Evolutionary conservation across 1,140 invertebrate species (phyloP).

Genomic region (Diabrotica virgifera): DNA sequence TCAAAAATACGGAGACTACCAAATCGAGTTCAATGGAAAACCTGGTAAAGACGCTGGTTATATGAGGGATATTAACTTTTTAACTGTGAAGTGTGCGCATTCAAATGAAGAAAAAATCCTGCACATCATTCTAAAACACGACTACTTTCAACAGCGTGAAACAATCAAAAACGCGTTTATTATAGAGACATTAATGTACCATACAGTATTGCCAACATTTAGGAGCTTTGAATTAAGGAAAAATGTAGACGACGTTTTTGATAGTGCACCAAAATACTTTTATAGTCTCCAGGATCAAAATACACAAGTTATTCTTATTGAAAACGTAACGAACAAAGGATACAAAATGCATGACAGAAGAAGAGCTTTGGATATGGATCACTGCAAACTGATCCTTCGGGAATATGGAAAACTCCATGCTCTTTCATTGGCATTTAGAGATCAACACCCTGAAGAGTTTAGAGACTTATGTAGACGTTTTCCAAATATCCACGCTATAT

Average conservation of each 20-base stretch:
- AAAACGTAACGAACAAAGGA: conserved; percentile 51
- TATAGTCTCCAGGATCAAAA: conserved; percentile 38
- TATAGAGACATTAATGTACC: conserved; percentile 33
- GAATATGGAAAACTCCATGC: conserved; percentile 56
- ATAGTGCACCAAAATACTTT: conserved; percentile 41
- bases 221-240: conserved; percentile 23
- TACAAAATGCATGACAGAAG: conserved; percentile 51
- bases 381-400: conserved; percentile 49
- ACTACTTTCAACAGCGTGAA: background rate
- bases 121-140: conserved; percentile 8
- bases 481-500: conserved; percentile 23
- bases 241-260: conserved; percentile 11
- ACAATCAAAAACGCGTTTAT: conserved; percentile 15
- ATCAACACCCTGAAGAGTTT: conserved; percentile 42
- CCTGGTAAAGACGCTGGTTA: conserved; percentile 10
- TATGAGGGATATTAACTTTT: conserved; percentile 9
- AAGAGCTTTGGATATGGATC: conserved; percentile 46
- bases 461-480: conserved; percentile 16
- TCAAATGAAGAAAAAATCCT: background rate
- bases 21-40: background rate
- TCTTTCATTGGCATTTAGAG: conserved; percentile 51
- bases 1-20: background rate
- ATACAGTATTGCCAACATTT: conserved; percentile 25
- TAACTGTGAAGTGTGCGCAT: background rate
- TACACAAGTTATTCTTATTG: conserved; percentile 52